Conservation (phyloP, 2,888 invertebrate species). For the Acrobasis suavella region DNA sequence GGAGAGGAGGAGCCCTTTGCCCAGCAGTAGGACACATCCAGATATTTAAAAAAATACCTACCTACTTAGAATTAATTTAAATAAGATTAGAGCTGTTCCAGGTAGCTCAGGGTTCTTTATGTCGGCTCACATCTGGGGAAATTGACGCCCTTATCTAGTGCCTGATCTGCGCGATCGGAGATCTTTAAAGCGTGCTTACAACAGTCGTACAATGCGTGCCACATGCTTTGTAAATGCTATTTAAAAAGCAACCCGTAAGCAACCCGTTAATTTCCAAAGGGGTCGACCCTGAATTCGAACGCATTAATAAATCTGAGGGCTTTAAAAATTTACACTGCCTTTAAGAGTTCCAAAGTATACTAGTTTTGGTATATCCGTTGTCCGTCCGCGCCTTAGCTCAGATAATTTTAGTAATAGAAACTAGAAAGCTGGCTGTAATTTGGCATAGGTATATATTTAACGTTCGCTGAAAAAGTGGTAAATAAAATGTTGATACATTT, state of each 20-base stretch:
- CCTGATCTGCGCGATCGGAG: constrained; percentile 30
- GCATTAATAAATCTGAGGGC: constrained; percentile 1
- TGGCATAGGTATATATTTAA: no score
- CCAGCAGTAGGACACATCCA: no score
- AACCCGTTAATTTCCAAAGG: constrained; percentile 6
- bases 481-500: no score
- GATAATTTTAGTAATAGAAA: no score
- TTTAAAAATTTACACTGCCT: constrained; percentile 5
- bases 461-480: no score
- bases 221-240: constrained; percentile 3
- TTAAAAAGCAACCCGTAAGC: constrained; percentile 14
- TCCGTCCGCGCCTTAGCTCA: no score
- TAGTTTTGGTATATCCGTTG: no score
- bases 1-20: no score
- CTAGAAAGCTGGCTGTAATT: no score
- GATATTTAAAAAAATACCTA: no score
- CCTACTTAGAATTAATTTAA: no score
- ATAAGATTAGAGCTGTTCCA: no score
- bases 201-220: constrained; percentile 22
- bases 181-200: constrained; percentile 28
- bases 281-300: neutral
- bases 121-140: constrained; percentile 28
- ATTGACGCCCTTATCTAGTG: constrained; percentile 33
- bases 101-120: constrained; percentile 27
- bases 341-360: neutral